phyloP scores from a whole-genome alignment of 1,140 invertebrate genomes.

The Lineus longissimus region DNA sequence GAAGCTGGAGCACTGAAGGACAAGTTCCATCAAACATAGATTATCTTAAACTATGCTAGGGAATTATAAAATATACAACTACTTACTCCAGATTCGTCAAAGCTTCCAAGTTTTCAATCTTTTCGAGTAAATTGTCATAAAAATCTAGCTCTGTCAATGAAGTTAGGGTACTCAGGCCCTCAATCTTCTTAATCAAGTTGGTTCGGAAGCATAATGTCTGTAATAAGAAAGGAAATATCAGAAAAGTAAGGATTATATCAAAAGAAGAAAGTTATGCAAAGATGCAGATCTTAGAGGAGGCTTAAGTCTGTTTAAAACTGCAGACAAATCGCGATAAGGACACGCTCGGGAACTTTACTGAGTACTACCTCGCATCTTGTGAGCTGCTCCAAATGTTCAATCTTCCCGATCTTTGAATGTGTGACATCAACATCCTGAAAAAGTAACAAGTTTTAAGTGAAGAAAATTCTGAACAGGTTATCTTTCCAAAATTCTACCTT shows the following conservation, averaged over 20 bases:
- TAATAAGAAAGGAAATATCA: conserved; percentile 20
- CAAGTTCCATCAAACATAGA: neutral
- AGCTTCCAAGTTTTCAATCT: conserved; percentile 45
- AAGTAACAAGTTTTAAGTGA: conserved; percentile 11
- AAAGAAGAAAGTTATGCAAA: neutral
- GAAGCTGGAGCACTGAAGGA: neutral
- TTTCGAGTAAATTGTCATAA: conserved; percentile 79
- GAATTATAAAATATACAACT: neutral
- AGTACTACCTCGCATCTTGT: conserved; percentile 70
- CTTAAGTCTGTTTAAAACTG: conserved; percentile 6
- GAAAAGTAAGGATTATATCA: neutral
- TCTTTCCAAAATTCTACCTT: neutral
- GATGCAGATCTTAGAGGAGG: neutral
- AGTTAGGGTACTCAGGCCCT: conserved; percentile 38
- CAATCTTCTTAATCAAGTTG: conserved; percentile 92
- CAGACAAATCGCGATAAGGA: too few species aligned
- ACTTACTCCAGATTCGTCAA: conserved; percentile 79
- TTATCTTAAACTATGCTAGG: too few species aligned
- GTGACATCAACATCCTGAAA: conserved; percentile 76
- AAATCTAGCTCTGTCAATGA: conserved; percentile 75
- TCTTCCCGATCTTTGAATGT: conserved; percentile 68
- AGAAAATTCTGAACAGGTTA: neutral
- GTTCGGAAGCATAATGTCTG: conserved; percentile 81
- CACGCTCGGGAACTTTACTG: too few species aligned
- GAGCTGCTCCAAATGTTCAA: conserved; percentile 44